phyloP scores from a whole-genome alignment of 2,113 vertebrate species.

The Oreochromis aureus region DNA sequence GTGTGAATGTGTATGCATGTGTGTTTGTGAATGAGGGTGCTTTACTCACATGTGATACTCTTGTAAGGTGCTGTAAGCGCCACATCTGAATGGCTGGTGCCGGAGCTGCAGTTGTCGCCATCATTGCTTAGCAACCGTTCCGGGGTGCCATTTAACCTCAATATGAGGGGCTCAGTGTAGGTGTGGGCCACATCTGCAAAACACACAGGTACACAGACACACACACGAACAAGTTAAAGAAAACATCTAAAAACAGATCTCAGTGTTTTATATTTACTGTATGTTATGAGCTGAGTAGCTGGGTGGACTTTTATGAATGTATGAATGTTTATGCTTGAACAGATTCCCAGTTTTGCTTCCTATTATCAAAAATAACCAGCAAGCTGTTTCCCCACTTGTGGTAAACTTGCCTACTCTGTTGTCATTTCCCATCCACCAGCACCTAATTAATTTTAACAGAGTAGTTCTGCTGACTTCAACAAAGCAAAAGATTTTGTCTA shows the following conservation, averaged over 20 bases:
- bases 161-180: conserved; percentile 63
- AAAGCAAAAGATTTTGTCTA: conserved; percentile 61
- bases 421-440: conserved; percentile 50
- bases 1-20: not conserved
- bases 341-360: not conserved
- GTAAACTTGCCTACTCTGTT: conserved; percentile 10
- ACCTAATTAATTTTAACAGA: conserved; percentile 54
- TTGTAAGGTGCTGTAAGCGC: conserved; percentile 45
- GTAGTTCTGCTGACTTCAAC: conserved; percentile 60
- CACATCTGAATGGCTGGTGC: conserved; percentile 43
- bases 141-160: conserved; percentile 52
- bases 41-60: conserved; percentile 72
- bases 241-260: not conserved
- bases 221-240: not conserved
- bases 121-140: conserved; percentile 25
- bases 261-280: not conserved
- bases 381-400: conserved; percentile 8
- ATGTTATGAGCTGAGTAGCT: not conserved
- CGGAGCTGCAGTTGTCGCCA: conserved; percentile 47
- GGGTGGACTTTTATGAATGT: not conserved
- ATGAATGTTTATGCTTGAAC: not conserved
- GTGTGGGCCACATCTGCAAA: conserved; percentile 55
- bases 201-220: not conserved
- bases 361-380: conserved; percentile 1
- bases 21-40: not conserved